A percentile compares a stretch with the other conserved stretches of the same genome.
These are phyloP conservation scores for Lithosia quadra DNA, from an alignment of 2,888 invertebrate genomes.

Conservation along the genomic window DNA sequence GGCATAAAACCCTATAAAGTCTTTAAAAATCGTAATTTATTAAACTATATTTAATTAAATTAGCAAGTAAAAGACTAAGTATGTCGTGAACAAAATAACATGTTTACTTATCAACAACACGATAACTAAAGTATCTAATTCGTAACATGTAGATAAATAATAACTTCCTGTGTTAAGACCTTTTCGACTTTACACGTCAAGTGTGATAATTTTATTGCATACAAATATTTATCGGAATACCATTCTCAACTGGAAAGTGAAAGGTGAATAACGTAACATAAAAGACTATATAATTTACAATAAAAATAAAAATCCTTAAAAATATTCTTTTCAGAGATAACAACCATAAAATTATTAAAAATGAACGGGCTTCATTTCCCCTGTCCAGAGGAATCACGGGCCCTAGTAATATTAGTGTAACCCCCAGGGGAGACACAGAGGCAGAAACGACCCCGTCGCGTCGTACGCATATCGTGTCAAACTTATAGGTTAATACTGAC, in stretches of 20 bases:
- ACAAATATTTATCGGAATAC: neutral
- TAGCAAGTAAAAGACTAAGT: neutral
- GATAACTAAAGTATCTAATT: neutral
- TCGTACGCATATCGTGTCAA: no score
- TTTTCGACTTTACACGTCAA: neutral
- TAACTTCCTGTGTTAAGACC: neutral
- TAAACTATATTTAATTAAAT: neutral
- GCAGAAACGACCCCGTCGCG: no score
- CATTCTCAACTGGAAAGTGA: neutral
- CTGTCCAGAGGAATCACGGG: no score
- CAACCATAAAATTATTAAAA: no score
- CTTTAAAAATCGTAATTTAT: neutral
- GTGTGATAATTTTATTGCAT: neutral
- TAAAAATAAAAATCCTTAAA: no score
- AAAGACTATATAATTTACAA: no score
- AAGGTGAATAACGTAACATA: neutral
- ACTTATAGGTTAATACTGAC: no score
- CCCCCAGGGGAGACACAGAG: no score
- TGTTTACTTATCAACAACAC: neutral
- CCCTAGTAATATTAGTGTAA: no score
- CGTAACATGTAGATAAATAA: neutral
- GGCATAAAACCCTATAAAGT: neutral
- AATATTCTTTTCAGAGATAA: no score
- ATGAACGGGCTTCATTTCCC: no score
- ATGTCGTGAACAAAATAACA: neutral